phyloP scores from a whole-genome alignment of 2,113 vertebrate species.

The Pithys albifrons region DNA sequence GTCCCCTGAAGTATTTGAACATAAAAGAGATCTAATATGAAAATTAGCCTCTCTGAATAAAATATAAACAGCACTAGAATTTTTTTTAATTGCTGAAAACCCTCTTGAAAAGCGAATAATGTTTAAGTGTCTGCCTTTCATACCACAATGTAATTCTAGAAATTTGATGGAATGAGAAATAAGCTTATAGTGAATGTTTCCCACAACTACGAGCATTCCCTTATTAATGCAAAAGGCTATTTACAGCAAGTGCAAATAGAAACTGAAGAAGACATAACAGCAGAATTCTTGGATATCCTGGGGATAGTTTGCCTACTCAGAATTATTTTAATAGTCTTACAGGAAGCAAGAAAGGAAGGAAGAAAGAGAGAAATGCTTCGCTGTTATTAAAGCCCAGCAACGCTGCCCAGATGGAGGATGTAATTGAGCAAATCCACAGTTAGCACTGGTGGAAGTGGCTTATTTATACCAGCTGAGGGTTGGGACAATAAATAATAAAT shows the following conservation, averaged over 20 bases:
- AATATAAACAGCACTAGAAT: background rate
- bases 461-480: slow-evolving; percentile 8
- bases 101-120: background rate
- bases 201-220: background rate
- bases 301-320: slow-evolving; percentile 9
- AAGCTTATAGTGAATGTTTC: background rate
- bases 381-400: background rate
- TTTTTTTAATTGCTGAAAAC: background rate
- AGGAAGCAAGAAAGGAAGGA: slow-evolving; percentile 38
- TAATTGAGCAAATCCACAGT: slow-evolving; percentile 30
- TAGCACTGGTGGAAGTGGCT: background rate
- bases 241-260: slow-evolving; percentile 28
- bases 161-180: background rate
- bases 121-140: background rate
- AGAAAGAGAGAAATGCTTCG: slow-evolving; percentile 1
- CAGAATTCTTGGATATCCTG: slow-evolving; percentile 20
- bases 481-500: slow-evolving; percentile 27
- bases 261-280: slow-evolving; percentile 16
- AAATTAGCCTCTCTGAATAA: slow-evolving; percentile 24
- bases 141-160: background rate
- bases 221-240: background rate
- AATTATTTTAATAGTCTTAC: slow-evolving; percentile 17
- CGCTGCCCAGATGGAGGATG: slow-evolving; percentile 16
- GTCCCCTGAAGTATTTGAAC: slow-evolving; percentile 1
- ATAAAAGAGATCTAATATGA: slow-evolving; percentile 26